Base-by-base conservation (phyloP, 1,140 invertebrate species). In the Heliothis virescens region DNA sequence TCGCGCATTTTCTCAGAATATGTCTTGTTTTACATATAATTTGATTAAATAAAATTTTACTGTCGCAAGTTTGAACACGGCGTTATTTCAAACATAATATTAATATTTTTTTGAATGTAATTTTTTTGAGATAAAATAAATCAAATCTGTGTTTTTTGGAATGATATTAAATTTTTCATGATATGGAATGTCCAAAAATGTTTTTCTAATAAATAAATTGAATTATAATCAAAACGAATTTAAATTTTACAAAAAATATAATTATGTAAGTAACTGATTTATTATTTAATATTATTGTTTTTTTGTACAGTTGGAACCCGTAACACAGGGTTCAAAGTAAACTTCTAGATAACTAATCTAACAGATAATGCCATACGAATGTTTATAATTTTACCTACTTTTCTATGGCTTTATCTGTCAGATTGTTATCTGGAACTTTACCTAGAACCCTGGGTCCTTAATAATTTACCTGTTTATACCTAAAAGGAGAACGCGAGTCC, bases 241-340 rank as follows among this genome's bases (percentile, higher is more conserved):
- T 65, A 65, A 47, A 47, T 48, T 65, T 65, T 11, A 65, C 62
- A 47, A 47, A 65, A 65, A 65, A 65, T 65, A 65, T 1, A 26
- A 26, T 26, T 65, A 65, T 65, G 62, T 47, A n/a, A n/a, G n/a
- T n/a, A 65, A 15, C 41, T 34, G 15, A 10, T 65, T 47, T 65
- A 48, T n/a, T n/a, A n/a, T n/a, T n/a, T n/a, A n/a, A n/a, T 65
- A 47, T 65, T 65, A 65, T 65, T 65, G 62, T 65, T 48, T 47
- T 65, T 65, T 65, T 65, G 34, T 65, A 65, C 34, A 65, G 16
- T 3, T n/a, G 2, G 21, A 26, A 2, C 2, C 21, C 21, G 21
- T 26, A 1, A 26, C 21, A 26, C 21, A n/a, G 21, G 21, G 21
- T 26, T 26, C 21, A 1, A 26, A n/a, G n/a, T n/a, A n/a, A n/a